These are phyloP conservation scores for Psettodes erumei DNA, from an alignment of 2,113 vertebrate genomes.

Conservation along the genomic window DNA sequence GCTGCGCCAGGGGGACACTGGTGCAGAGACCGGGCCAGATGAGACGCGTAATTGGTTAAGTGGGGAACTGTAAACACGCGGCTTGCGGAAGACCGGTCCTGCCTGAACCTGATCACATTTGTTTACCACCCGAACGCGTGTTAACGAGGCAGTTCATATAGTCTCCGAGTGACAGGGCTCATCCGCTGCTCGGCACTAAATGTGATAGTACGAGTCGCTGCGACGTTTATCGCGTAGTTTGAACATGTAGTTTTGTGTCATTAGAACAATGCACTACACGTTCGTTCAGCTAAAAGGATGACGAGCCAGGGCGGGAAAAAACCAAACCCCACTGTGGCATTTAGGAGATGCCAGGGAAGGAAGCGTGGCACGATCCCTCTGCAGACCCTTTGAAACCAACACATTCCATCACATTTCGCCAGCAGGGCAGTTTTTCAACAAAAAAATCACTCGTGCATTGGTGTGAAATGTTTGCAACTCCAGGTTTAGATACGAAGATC, in stretches of 20 bases:
- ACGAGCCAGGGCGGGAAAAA: background rate
- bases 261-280: background rate
- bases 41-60: constrained; percentile 58
- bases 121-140: constrained; percentile 28
- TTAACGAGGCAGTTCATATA: background rate
- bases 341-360: background rate
- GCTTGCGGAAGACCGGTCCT: constrained; percentile 29
- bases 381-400: constrained; percentile 32
- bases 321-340: constrained; percentile 2
- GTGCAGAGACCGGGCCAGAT: constrained; percentile 37
- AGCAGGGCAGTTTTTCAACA: background rate
- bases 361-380: constrained; percentile 24
- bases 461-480: background rate
- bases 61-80: constrained; percentile 65
- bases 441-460: constrained; percentile 2
- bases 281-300: background rate
- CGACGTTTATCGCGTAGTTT: background rate
- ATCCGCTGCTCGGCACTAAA: too few species aligned
- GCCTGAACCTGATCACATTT: constrained; percentile 40
- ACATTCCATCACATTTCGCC: constrained; percentile 66
- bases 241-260: background rate
- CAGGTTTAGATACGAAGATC: background rate
- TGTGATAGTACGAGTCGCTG: background rate
- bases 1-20: constrained; percentile 57
- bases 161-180: background rate